A percentile compares a stretch with the other conserved stretches of the same genome.
These are phyloP conservation scores for Ernsta delagoae DNA, from an alignment of 2,888 invertebrate species.

Conservation along the genomic window DNA sequence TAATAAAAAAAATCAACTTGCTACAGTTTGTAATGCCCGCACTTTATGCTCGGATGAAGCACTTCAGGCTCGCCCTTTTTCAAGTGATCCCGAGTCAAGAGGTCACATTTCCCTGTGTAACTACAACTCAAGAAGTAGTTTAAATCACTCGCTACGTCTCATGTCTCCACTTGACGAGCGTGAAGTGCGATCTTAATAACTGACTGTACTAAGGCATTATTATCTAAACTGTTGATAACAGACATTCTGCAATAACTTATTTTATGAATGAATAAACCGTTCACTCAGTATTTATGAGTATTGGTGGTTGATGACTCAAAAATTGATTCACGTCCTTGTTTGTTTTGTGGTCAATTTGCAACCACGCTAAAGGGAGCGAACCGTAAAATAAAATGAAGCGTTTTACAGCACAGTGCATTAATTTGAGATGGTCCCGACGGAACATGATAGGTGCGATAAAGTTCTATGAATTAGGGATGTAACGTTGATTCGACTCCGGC, in stretches of 20 bases:
- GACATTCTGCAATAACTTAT: neutral
- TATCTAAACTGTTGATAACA: no score
- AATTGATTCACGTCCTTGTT: slow-evolving; percentile 5
- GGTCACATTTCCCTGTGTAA: no score
- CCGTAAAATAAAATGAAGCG: slow-evolving; percentile 2
- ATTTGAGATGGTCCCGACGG: slow-evolving; percentile 17
- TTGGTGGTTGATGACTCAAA: slow-evolving; percentile 4
- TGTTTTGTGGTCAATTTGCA: slow-evolving; percentile 11
- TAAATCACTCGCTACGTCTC: no score
- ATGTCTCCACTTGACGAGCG: neutral
- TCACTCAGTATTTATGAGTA: neutral
- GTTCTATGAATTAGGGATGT: no score
- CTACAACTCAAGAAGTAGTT: no score
- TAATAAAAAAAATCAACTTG: no score
- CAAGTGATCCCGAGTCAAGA: no score
- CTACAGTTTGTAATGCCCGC: no score
- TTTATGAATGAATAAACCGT: neutral
- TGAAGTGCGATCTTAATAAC: neutral
- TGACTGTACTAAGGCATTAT: neutral
- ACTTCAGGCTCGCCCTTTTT: no score
- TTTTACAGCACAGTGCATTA: neutral
- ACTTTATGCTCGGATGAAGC: no score
- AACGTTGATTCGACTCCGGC: no score
- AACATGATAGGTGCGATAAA: slow-evolving; percentile 30
- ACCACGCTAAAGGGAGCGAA: neutral